Conservation (phyloP, 1,140 invertebrate species). For the Ridgeia piscesae region DNA sequence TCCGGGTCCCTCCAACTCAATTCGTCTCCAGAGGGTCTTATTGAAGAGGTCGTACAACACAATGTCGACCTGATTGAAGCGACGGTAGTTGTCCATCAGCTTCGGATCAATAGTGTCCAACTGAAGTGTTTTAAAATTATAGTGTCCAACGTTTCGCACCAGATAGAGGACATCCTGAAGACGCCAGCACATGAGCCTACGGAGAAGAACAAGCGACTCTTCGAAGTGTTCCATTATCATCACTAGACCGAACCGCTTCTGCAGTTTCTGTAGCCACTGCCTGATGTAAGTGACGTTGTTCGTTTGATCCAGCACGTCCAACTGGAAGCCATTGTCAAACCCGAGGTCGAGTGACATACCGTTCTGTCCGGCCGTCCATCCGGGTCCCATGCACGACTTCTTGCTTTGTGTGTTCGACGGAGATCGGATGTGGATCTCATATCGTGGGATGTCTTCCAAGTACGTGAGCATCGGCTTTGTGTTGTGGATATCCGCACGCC, state of each 20-base stretch:
- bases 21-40: not conserved
- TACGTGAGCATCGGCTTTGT: not conserved
- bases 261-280: constrained; percentile 37
- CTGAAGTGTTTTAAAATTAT: not conserved
- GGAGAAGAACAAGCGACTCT: constrained; percentile 47
- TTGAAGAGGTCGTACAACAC: not conserved
- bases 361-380: not conserved
- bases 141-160: not conserved
- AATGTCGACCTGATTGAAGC: not conserved
- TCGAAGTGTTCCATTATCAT: constrained; percentile 49
- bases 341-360: constrained; percentile 9
- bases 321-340: not conserved
- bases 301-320: constrained; percentile 24
- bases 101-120: not conserved
- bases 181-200: constrained; percentile 44
- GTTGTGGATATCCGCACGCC: not conserved
- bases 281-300: constrained; percentile 31
- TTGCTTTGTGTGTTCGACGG: not conserved
- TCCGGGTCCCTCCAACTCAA: not conserved
- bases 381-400: not conserved
- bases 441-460: not conserved
- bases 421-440: not conserved
- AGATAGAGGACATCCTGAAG: constrained; percentile 48
- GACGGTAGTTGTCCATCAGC: constrained; percentile 14
- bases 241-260: constrained; percentile 40